Percentiles rank a stretch among this genome's conserved stretches.
phyloP scores from a whole-genome alignment of 1,140 invertebrate species.

The Anoplolepis gracilipes region DNA sequence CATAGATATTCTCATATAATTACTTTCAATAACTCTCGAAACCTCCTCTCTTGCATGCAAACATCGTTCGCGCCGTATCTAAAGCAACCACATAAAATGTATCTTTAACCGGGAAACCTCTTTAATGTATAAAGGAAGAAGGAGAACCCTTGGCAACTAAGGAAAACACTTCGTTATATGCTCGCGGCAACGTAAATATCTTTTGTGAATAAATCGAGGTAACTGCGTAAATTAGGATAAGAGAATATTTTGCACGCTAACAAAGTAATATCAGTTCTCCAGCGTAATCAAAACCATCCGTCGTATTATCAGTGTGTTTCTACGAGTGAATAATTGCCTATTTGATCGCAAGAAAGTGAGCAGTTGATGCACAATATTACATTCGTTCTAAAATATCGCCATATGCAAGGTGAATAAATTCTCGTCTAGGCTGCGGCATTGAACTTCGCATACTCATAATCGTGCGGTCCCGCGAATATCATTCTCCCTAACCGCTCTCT shows the following conservation, averaged over 20 bases:
- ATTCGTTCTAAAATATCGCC: slow-evolving; percentile 7
- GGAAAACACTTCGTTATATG: not conserved
- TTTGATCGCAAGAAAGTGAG: not conserved
- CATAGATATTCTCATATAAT: slow-evolving; percentile 10
- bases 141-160: not conserved
- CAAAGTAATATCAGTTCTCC: not conserved
- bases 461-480: slow-evolving; percentile 42
- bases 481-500: slow-evolving; percentile 31
- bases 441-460: slow-evolving; percentile 60
- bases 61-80: slow-evolving; percentile 14
- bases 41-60: not conserved
- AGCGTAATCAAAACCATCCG: not conserved
- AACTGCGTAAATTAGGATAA: not conserved
- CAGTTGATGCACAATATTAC: not conserved
- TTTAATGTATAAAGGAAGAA: not conserved
- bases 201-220: slow-evolving; percentile 9
- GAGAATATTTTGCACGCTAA: not conserved
- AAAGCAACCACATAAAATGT: not conserved
- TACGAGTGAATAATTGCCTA: slow-evolving; percentile 8
- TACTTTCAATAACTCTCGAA: slow-evolving; percentile 9
- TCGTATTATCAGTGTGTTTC: not conserved
- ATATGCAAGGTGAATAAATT: slow-evolving; percentile 40
- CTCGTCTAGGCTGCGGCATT: slow-evolving; percentile 28
- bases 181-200: not conserved
- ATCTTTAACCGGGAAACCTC: not conserved